phyloP scores from a whole-genome alignment of 2,888 invertebrate species.

The Apantesis nais region DNA sequence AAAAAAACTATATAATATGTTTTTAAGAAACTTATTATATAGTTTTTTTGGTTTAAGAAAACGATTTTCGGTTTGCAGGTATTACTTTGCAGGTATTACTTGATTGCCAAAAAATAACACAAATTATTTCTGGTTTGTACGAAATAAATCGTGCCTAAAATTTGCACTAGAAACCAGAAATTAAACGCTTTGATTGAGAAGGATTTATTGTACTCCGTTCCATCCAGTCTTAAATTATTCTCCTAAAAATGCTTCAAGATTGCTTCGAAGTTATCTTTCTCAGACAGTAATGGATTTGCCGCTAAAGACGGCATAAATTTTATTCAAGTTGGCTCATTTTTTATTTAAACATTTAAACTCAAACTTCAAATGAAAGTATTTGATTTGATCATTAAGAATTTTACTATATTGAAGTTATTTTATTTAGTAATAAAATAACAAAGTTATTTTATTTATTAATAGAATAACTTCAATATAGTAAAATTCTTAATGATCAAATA shows the following conservation, averaged over 20 bases:
- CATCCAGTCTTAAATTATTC: constrained; percentile 20
- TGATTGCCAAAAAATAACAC: not conserved
- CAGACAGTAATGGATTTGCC: constrained; percentile 39
- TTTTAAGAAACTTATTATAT: too few relatives aligned
- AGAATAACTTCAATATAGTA: not conserved
- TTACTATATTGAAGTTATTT: not conserved
- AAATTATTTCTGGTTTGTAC: not conserved
- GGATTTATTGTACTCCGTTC: constrained; percentile 9
- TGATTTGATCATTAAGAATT: not conserved
- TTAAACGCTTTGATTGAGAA: constrained; percentile 13
- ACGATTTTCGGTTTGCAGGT: too few relatives aligned
- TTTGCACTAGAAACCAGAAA: constrained; percentile 6
- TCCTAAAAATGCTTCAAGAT: constrained; percentile 23
- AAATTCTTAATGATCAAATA: not conserved
- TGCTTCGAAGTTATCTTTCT: constrained; percentile 35
- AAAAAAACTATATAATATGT: not conserved
- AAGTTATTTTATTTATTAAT: too few relatives aligned
- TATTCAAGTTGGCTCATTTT: constrained; percentile 38
- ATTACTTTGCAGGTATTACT: too few relatives aligned
- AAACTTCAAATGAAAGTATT: constrained; percentile 34
- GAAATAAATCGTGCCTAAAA: constrained; percentile 12
- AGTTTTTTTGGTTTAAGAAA: too few relatives aligned
- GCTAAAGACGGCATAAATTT: constrained; percentile 34
- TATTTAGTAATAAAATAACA: too few relatives aligned
- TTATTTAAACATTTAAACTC: constrained; percentile 37